Conservation (phyloP, 2,113 vertebrate species). For the Emydocephalus ijimae region DNA sequence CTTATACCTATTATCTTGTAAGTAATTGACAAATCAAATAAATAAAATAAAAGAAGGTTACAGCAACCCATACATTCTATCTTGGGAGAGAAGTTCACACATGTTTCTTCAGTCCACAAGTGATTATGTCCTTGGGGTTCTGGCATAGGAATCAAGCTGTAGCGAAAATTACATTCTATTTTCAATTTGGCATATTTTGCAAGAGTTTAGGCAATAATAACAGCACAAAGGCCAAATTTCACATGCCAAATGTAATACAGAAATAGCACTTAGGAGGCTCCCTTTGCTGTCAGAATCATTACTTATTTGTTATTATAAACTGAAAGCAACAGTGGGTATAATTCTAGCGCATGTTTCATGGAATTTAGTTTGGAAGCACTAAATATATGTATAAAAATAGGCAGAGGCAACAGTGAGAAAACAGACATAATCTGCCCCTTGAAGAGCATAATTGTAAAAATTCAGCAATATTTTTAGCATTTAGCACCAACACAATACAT, state of each 20-base stretch:
- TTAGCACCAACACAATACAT: neutral
- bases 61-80: neutral
- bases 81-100: neutral
- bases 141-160: neutral
- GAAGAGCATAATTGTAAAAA: neutral
- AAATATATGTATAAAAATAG: neutral
- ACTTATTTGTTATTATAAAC: conserved; percentile 4
- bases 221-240: conserved; percentile 6
- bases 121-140: neutral
- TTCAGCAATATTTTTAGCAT: neutral
- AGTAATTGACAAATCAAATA: too few relatives aligned
- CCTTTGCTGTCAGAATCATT: conserved; percentile 4
- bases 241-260: conserved; percentile 13
- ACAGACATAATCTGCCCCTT: neutral
- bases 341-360: neutral
- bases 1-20: too few relatives aligned
- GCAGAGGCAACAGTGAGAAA: neutral
- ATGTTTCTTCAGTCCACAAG: neutral
- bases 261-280: conserved; percentile 21
- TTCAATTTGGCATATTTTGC: conserved; percentile 13
- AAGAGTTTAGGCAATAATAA: neutral
- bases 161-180: neutral
- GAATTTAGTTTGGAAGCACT: neutral
- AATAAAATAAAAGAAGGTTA: neutral
- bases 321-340: neutral